These are phyloP conservation scores for Macaria notata DNA, from an alignment of 2,888 invertebrate species.

Conservation along the genomic window DNA sequence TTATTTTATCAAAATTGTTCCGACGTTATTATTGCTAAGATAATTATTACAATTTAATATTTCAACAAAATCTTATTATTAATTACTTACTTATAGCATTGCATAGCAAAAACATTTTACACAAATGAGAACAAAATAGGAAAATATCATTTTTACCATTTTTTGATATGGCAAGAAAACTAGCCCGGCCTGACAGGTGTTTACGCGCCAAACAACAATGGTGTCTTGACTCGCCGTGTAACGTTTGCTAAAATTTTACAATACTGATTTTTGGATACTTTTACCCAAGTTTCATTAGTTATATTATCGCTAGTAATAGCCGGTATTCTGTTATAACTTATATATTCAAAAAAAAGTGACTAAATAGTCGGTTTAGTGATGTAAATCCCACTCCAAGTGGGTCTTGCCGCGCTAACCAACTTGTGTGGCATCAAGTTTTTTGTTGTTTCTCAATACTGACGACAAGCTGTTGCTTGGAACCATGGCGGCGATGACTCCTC, in stretches of 20 bases:
- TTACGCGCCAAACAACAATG: conserved; percentile 81
- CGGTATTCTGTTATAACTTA: conserved; percentile 13
- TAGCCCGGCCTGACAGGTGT: conserved; percentile 62
- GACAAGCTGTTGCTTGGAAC: conserved; percentile 31
- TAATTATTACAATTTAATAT: no score
- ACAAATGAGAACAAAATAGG: no score
- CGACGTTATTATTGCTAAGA: no score
- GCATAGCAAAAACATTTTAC: no score
- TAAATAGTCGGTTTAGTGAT: conserved; percentile 12
- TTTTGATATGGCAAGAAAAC: conserved; percentile 13
- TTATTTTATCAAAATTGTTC: no score
- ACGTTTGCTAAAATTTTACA: conserved; percentile 50
- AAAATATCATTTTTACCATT: not conserved
- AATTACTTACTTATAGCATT: no score
- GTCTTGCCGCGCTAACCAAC: conserved; percentile 28
- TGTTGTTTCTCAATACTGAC: conserved; percentile 15
- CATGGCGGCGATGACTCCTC: conserved; percentile 70
- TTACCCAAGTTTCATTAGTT: conserved; percentile 32
- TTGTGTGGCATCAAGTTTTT: conserved; percentile 18
- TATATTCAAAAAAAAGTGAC: conserved; percentile 13
- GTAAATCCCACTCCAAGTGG: conserved; percentile 18
- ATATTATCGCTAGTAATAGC: conserved; percentile 26
- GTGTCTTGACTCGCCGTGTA: conserved; percentile 46
- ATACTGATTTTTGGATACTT: conserved; percentile 42
- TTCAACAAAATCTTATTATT: no score